A percentile compares a stretch with the other conserved stretches of the same genome.
phyloP scores from a whole-genome alignment of 2,113 vertebrate genomes.

The Epinephelus cyanopodus region DNA sequence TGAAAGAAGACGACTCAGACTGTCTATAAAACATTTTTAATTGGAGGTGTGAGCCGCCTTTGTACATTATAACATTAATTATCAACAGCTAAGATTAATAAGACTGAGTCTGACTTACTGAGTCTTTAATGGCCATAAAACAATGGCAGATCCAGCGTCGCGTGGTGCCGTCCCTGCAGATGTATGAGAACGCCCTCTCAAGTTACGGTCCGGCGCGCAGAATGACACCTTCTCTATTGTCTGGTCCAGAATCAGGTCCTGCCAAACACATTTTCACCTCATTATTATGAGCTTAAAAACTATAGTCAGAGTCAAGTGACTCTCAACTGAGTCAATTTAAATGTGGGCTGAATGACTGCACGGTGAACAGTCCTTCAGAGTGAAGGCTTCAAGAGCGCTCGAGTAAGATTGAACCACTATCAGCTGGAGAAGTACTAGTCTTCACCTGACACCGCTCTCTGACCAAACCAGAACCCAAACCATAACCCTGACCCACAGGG shows the following conservation, averaged over 20 bases:
- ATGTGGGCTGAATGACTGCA: slow-evolving; percentile 8
- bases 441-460: neutral
- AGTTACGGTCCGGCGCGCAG: slow-evolving; percentile 98
- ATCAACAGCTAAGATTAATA: neutral
- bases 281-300: neutral
- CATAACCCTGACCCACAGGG: neutral
- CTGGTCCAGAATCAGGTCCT: slow-evolving; percentile 99
- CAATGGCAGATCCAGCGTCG: slow-evolving; percentile 99
- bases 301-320: neutral
- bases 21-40: neutral
- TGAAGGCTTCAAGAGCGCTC: slow-evolving; percentile 15
- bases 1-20: neutral
- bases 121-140: slow-evolving; percentile 99
- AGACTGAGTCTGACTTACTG: slow-evolving; percentile 84
- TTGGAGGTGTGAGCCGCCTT: neutral
- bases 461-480: neutral
- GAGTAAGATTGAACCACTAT: neutral
- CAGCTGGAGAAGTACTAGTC: neutral
- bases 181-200: slow-evolving; percentile 98
- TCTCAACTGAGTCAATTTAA: neutral
- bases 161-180: slow-evolving; percentile 98
- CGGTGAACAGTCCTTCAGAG: slow-evolving; percentile 23
- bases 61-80: neutral
- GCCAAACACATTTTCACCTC: slow-evolving; percentile 1
- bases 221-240: slow-evolving; percentile 99